phyloP scores from a whole-genome alignment of 2,888 invertebrate species.

The Lysandra coridon region DNA sequence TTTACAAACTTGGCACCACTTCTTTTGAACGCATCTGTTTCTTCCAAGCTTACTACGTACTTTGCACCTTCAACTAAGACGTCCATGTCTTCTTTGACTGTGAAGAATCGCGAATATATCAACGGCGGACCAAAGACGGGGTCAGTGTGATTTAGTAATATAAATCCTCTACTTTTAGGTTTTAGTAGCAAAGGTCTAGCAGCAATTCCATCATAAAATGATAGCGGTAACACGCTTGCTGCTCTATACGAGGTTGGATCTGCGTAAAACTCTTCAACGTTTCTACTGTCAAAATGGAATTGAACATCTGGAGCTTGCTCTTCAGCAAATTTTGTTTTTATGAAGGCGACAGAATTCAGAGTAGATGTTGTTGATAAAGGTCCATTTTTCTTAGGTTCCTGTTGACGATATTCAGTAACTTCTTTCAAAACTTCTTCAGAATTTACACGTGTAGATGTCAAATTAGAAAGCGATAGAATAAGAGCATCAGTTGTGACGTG shows the following conservation, averaged over 20 bases:
- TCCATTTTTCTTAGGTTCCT: constrained; percentile 64
- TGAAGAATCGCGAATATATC: constrained; percentile 86
- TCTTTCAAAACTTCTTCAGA: constrained; percentile 64
- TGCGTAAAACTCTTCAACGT: constrained; percentile 77
- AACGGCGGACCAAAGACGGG: constrained; percentile 86
- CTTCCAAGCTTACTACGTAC: constrained; percentile 79
- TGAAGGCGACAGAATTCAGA: constrained; percentile 80
- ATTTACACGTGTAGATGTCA: constrained; percentile 72
- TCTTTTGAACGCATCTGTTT: constrained; percentile 80
- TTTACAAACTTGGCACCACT: constrained; percentile 80
- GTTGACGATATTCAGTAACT: constrained; percentile 64
- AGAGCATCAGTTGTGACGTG: constrained; percentile 84
- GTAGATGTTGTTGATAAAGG: constrained; percentile 79
- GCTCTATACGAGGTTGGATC: constrained; percentile 78
- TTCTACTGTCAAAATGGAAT: constrained; percentile 82
- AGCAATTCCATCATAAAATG: constrained; percentile 83
- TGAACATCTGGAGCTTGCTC: constrained; percentile 83
- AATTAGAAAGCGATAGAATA: constrained; percentile 69
- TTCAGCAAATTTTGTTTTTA: constrained; percentile 75
- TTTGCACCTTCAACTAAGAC: constrained; percentile 82
- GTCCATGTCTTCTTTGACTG: constrained; percentile 82
- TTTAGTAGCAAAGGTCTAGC: constrained; percentile 82
- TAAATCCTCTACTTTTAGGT: constrained; percentile 83
- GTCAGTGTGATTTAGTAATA: constrained; percentile 83
- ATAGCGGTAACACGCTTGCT: constrained; percentile 74